Base-by-base conservation (phyloP, 2,797 vertebrate species). In the Xyrichtys novacula region DNA sequence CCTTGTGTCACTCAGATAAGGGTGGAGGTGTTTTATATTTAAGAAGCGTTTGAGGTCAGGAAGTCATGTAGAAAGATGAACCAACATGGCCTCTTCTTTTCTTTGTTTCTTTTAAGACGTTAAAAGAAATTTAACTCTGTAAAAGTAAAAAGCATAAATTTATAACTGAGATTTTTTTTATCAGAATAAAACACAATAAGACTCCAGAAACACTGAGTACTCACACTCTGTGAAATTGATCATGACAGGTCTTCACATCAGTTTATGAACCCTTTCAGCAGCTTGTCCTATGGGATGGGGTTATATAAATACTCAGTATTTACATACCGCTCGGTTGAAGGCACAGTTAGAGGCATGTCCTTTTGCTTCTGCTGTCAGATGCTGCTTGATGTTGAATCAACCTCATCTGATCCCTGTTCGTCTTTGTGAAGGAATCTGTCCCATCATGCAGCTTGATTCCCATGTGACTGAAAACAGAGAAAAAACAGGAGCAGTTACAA, bases 381-480 rank as follows among this genome's bases (percentile, higher is more conserved):
- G 63, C 43, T 61, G 16, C 22, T 22, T 17, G 52, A 28, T 65
- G 31, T 58, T 61, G 46, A 58, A 72, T 53, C 54, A 65, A 63
- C 55, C 47, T 73, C 6, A 15, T n/a, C 23, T 57, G 64, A 40
- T 59, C 40, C 49, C 20, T 39, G 23, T 38, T 67, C 39, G 46
- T 36, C 6, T 57, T 34, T 65, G 5, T 32, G 17, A 54, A 39
- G 20, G 43, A 28, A 39, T 64, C 23, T 40, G 56, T 66, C 58
- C 31, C 6, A 42, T 52, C 31, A 65, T 40, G 34, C 53, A 29
- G 52, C 48, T 44, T 7, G 26, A 38, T 38, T 54, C 12, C 48
- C 38, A 39, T 36, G 46, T 52, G 59, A 67, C 34, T 61, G n/a
- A 66, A 6, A 39, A 15, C 12, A 73, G 71, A 38, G 11, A 11